Evolutionary conservation across 2,113 vertebrate genomes (phyloP).

Genomic region (Leuciscus idus): DNA sequence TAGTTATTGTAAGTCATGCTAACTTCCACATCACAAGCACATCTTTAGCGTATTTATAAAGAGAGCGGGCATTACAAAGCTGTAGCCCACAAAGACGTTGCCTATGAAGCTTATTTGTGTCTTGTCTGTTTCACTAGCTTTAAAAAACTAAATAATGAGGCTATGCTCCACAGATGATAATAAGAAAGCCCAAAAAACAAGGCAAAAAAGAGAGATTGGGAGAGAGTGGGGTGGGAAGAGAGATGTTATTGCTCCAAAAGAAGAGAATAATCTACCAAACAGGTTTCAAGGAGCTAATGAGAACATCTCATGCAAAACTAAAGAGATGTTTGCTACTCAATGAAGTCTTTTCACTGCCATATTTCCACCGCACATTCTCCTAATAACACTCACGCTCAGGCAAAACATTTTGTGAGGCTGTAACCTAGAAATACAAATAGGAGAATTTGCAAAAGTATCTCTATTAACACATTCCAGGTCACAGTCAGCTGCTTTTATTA

Average conservation of each 20-base stretch:
- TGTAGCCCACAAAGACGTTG: conserved; percentile 52
- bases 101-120: conserved; percentile 65
- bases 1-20: conserved; percentile 13
- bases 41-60: conserved; percentile 58
- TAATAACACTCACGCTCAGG: conserved; percentile 40
- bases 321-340: conserved; percentile 54
- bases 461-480: conserved; percentile 47
- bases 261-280: conserved; percentile 54
- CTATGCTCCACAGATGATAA: conserved; percentile 58
- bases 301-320: conserved; percentile 61
- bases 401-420: conserved; percentile 44
- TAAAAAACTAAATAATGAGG: conserved; percentile 67
- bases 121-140: conserved; percentile 69
- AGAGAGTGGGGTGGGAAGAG: conserved; percentile 30
- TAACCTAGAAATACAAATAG: conserved; percentile 53
- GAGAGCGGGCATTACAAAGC: conserved; percentile 60
- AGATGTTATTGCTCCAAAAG: conserved; percentile 60
- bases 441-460: conserved; percentile 28
- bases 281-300: conserved; percentile 63
- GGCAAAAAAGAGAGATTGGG: background rate
- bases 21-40: conserved; percentile 15
- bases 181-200: conserved; percentile 46
- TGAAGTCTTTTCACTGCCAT: conserved; percentile 51
- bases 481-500: conserved; percentile 51
- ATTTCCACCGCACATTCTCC: conserved; percentile 36